Percentiles rank a stretch among this genome's conserved stretches.
phyloP scores from a whole-genome alignment of 2,888 invertebrate genomes.

The Hypena proboscidalis region DNA sequence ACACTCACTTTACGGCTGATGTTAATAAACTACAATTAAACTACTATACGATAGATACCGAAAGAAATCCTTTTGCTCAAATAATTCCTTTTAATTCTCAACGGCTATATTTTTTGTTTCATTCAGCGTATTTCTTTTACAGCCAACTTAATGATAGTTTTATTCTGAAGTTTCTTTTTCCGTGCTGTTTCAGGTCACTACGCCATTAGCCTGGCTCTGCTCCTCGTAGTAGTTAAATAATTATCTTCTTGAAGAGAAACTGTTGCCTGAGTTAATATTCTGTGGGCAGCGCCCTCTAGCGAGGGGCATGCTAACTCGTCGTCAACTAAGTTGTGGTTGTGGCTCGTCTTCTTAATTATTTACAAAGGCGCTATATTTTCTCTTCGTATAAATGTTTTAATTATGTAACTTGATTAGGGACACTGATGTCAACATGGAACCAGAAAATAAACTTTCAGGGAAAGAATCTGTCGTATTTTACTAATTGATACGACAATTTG shows the following conservation, averaged over 20 bases:
- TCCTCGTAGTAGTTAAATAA: constrained; percentile 30
- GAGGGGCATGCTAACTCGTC: constrained; percentile 19
- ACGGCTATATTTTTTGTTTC: not conserved
- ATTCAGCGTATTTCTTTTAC: not conserved
- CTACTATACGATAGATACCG: too few relatives aligned
- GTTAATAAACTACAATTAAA: too few relatives aligned
- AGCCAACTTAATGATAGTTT: not conserved
- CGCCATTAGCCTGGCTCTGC: constrained; percentile 5
- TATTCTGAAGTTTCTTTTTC: not conserved
- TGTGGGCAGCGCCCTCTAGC: constrained; percentile 13
- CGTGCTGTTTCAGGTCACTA: constrained; percentile 5
- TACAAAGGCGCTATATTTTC: constrained; percentile 31
- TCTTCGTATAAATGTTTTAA: constrained; percentile 20
- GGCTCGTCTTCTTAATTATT: constrained; percentile 26
- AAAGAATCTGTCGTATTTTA: too few relatives aligned
- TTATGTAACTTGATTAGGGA: not conserved
- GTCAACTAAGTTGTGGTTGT: constrained; percentile 30
- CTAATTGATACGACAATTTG: too few relatives aligned
- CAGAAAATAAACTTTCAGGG: not conserved
- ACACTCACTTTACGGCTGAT: not conserved
- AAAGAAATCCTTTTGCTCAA: too few relatives aligned
- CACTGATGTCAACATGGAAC: not conserved
- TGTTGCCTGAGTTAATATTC: constrained; percentile 28
- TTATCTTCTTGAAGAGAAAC: constrained; percentile 23
- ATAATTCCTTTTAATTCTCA: not conserved